phyloP scores from a whole-genome alignment of 2,888 invertebrate species.

The Achlya flavicornis region DNA sequence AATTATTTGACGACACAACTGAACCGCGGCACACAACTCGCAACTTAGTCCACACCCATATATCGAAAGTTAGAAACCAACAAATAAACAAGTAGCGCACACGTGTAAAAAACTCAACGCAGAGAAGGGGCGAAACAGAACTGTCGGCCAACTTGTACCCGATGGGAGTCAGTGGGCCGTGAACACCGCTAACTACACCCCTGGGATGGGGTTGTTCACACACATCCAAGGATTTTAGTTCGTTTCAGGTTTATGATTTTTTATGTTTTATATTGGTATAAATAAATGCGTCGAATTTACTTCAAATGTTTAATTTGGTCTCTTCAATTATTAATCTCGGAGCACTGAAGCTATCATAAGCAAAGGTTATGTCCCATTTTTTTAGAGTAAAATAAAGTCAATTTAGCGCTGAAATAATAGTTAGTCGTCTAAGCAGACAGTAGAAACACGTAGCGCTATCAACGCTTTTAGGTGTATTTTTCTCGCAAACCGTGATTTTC shows the following conservation, averaged over 20 bases:
- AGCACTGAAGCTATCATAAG: too few relatives aligned
- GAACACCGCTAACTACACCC: conserved; percentile 40
- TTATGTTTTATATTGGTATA: not conserved
- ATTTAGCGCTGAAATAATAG: too few relatives aligned
- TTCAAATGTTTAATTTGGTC: too few relatives aligned
- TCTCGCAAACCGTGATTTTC: too few relatives aligned
- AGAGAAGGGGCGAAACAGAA: conserved; percentile 8
- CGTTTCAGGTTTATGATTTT: not conserved
- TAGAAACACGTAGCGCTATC: too few relatives aligned
- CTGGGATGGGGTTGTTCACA: conserved; percentile 21
- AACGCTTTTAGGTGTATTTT: too few relatives aligned
- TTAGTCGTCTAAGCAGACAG: too few relatives aligned
- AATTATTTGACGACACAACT: conserved; percentile 5
- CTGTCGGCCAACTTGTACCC: conserved; percentile 26
- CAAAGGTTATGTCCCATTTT: too few relatives aligned
- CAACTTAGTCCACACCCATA: conserved; percentile 2
- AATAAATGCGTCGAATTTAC: not conserved
- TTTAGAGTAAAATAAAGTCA: too few relatives aligned
- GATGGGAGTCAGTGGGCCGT: conserved; percentile 41
- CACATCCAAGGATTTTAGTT: not conserved
- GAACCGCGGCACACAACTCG: not conserved
- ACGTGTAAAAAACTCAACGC: not conserved
- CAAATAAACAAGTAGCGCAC: not conserved
- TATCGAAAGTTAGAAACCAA: conserved; percentile 1
- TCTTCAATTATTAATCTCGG: too few relatives aligned